Base-by-base conservation (phyloP, 1,140 invertebrate species). In the Anastrepha obliqua region DNA sequence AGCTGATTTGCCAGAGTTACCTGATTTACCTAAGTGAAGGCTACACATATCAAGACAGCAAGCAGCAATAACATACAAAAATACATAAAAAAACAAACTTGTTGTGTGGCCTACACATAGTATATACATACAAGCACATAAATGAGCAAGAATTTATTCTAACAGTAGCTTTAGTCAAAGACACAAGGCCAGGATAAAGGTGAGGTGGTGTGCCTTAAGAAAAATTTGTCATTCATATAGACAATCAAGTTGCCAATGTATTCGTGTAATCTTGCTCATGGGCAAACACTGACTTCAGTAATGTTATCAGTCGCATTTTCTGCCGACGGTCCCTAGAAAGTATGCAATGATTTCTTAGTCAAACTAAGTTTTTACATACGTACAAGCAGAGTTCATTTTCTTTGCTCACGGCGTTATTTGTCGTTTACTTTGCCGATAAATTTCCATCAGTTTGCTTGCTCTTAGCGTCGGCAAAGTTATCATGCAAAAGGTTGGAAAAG, bases 341-440 rank as follows among this genome's bases (percentile, higher is more conserved):
- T 74, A 74, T 74, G 67, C 67, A 74, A 44, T 44, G 67, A 74
- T 74, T 47, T 74, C 67, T 44, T 74, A 47, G 39, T 74, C 67
- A 74, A 74, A 74, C 67, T 29, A 17, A 55, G 51, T 15, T 74
- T 74, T 15, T 17, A 62, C 15, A 42, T 2, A 65, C 64, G 0
- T 65, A 7, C 64, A 65, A 9, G 67, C 17, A 1, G 17, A 29
- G 13, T 65, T 65, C 64, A 13, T 62, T 62, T 8, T 62, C 17
- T 62, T 62, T 29, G 42, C 67, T 74, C 67, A 74, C 42, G 42
- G 67, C 15, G 67, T 42, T 74, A 74, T 74, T 74, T 74, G 67
- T 47, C 67, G 67, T 74, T 74, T 74, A 74, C 39, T 74, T 74
- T 74, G 67, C 67, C 67, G 42, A 74, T 74, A 74, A 74, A 39